phyloP scores from a whole-genome alignment of 2,113 vertebrate genomes.

The Edolisoma coerulescens region DNA sequence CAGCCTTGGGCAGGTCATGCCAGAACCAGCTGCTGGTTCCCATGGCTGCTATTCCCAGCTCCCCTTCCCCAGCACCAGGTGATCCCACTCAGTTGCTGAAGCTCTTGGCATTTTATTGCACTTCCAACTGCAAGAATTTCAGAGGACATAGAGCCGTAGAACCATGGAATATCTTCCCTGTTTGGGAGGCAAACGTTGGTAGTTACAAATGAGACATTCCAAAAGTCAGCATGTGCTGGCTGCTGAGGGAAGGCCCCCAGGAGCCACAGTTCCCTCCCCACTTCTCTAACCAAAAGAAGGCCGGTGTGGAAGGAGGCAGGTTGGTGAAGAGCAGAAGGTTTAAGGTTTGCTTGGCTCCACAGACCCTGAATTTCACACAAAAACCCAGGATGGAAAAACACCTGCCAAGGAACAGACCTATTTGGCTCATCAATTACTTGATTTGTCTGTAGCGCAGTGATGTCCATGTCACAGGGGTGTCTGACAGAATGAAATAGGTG shows the following conservation, averaged over 20 bases:
- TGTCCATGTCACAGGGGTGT: background rate
- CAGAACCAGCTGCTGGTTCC: background rate
- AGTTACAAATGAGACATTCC: background rate
- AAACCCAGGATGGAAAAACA: background rate
- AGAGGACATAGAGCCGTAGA: background rate
- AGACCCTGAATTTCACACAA: background rate
- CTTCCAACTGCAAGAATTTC: background rate
- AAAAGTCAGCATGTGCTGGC: background rate
- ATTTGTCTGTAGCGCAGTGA: background rate
- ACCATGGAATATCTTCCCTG: too few relatives aligned
- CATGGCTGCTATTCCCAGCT: background rate
- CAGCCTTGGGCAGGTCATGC: background rate
- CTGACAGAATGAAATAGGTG: background rate
- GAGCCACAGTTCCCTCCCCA: background rate
- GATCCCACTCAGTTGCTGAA: background rate
- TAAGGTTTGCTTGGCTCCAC: background rate
- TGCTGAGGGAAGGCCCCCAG: background rate
- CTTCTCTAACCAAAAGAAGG: background rate
- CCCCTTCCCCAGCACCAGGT: background rate
- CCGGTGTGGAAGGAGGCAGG: background rate
- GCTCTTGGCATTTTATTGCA: background rate
- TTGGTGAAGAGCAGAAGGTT: background rate
- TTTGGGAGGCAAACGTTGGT: background rate
- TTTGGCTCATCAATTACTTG: background rate
- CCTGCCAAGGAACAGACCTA: background rate